Base-by-base conservation (phyloP, 92 coral and sea anemone genomes). In the Epizoanthus stellaris region DNA sequence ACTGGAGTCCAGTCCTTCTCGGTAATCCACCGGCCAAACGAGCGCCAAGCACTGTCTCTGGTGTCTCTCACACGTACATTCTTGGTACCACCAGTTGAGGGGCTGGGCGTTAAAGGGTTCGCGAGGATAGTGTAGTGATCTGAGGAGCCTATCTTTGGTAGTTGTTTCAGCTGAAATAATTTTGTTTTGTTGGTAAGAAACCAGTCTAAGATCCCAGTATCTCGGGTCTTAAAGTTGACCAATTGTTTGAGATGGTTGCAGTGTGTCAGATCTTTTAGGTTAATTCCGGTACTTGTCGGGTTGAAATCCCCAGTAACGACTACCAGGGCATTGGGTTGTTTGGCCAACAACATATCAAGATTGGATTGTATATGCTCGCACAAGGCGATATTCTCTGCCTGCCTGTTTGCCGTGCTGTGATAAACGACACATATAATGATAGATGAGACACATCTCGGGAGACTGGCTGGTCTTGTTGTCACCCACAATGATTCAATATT, bases 261-360 rank as follows among this genome's bases (percentile, higher is more conserved):
- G 49, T 85, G 83, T 5, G 88, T 85, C 83, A 85, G 70, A 68
- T 85, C 72, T 36, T 75, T 85, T 34, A 38, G 40, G 80, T 75
- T 61, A 21, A 75, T 52, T 39, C 88, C 88, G 45, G 88, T 75
- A 23, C 84, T 56, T 30, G 70, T 19, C n/a, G 76, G 76, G 10
- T 85, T 75, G 70, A 85, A 85, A 85, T 85, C 88, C 80, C 84
- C 84, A 14, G 88, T 77, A 74, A 85, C 69, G 69, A 85, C 68
- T 43, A 75, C 80, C 68, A 85, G 68, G 47, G 88, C 84, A 74
- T 85, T 74, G 34, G 88, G 64, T 75, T 75, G 88, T 75, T 75
- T 85, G 23, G 63, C 67, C 67, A 85, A 59, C 69, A 77, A 40
- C 83, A 39, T 77, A 57, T 77, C 83, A 77, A 77, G 70, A 69